phyloP scores from a whole-genome alignment of 2,113 vertebrate genomes.

The Collichthys lucidus region DNA sequence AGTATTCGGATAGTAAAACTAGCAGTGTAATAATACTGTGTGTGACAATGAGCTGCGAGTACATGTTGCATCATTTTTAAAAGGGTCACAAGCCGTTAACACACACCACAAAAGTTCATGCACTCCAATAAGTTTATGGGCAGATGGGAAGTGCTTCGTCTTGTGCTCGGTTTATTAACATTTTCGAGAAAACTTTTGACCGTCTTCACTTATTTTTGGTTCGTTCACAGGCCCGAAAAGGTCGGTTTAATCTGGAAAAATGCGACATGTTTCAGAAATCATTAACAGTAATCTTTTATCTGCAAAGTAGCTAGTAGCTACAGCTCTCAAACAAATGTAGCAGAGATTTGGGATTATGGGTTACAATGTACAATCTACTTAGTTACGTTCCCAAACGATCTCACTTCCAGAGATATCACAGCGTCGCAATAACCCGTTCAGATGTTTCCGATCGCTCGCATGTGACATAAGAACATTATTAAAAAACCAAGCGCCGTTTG shows the following conservation, averaged over 20 bases:
- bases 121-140: background rate
- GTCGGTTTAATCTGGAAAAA: background rate
- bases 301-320: background rate
- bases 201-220: background rate
- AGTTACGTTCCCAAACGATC: too few relatives aligned
- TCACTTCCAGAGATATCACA: background rate
- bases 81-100: background rate
- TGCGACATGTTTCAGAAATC: background rate
- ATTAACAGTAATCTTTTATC: background rate
- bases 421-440: background rate
- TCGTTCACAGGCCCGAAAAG: background rate
- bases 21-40: background rate
- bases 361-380: background rate
- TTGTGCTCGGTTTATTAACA: too few relatives aligned
- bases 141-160: background rate
- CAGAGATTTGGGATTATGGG: background rate
- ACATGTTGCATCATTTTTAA: slow-evolving; percentile 2
- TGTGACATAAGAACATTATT: slow-evolving; percentile 17
- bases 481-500: slow-evolving; percentile 25
- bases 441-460: slow-evolving; percentile 9
- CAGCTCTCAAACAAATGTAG: background rate
- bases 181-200: background rate
- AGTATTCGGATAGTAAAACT: slow-evolving; percentile 18
- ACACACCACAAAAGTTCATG: background rate
- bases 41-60: background rate